Base-by-base conservation (phyloP, 1,140 invertebrate genomes). In the Trachymyrmex septentrionalis region DNA sequence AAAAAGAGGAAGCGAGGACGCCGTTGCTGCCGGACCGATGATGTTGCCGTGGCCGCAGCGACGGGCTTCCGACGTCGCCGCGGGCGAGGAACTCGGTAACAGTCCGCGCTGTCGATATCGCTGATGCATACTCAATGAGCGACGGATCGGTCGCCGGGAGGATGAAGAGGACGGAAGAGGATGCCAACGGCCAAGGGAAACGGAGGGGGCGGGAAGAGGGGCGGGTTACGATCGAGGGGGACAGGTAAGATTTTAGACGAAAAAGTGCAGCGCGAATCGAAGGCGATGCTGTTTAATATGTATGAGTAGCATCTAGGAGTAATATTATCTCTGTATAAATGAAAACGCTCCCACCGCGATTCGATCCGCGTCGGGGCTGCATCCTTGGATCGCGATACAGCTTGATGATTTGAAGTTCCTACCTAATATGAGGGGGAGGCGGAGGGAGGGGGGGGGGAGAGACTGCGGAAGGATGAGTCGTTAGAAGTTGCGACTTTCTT, bases 101-200 rank as follows among this genome's bases (percentile, higher is more conserved):
- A 81, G 85, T 73, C 73, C 77, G 81, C 81, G 88, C 87, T 89
- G 93, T 93, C 93, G 93, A 94, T 93, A 93, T 88, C 87, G 91
- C 88, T 87, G 92, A 92, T 93, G 93, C 91, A 93, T 93, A 93
- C 90, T 90, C 85, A 91, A 93, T 93, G 91, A 93, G 91, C 89
- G 88, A 88, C 87, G 71, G 86, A 90, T 92, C 89, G 90, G 90
- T 86, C 88, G 87, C 87, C 69, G n/a, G 16, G 88, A 80, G 91
- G 86, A 81, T 73, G 80, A 77, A 86, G 75, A 75, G 80, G 38
- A 75, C 59, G 86, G 69, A 67, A 34, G 80, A 76, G 50, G 48
- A 64, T 44, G 50, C 80, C n/a, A 14, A 38, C 24, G 59, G 30
- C 50, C 10, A 19, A 19, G 72, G 50, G 55, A 66, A 63, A 21